These are phyloP conservation scores for Argynnis bischoffii DNA, from an alignment of 2,888 invertebrate species.

Conservation along the genomic window DNA sequence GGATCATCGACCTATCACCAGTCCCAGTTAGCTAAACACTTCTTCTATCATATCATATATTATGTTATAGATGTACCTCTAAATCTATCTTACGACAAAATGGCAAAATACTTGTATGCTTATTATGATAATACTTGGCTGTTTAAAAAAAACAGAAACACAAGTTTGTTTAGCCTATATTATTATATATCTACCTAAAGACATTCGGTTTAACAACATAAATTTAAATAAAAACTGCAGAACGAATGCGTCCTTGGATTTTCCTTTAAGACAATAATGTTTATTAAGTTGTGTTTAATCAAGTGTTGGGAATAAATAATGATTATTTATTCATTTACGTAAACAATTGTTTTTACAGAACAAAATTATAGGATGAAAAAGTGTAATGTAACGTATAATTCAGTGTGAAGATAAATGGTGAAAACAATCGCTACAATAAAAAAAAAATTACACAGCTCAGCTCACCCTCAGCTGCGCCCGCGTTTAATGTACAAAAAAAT, in stretches of 20 bases:
- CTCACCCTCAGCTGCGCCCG: no score
- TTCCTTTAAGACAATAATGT: slow-evolving; percentile 43
- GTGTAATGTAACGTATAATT: background rate
- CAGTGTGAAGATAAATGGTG: slow-evolving; percentile 1
- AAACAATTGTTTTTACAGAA: slow-evolving; percentile 6
- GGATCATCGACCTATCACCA: no score
- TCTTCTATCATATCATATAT: no score
- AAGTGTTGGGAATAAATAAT: slow-evolving; percentile 46
- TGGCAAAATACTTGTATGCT: no score
- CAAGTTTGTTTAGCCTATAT: background rate
- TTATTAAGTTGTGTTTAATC: slow-evolving; percentile 50
- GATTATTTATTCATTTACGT: background rate
- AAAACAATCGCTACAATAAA: background rate
- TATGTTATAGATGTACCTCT: no score
- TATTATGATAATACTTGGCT: no score
- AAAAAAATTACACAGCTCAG: no score
- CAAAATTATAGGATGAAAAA: background rate
- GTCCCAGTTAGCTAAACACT: no score
- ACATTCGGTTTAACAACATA: background rate
- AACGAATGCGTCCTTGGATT: slow-evolving; percentile 53
- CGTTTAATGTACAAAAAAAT: no score
- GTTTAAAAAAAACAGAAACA: background rate
- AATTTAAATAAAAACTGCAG: slow-evolving; percentile 8
- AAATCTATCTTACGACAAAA: no score
- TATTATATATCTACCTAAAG: background rate